Conservation (phyloP, 1,140 invertebrate genomes). For the Drosophila saltans region DNA sequence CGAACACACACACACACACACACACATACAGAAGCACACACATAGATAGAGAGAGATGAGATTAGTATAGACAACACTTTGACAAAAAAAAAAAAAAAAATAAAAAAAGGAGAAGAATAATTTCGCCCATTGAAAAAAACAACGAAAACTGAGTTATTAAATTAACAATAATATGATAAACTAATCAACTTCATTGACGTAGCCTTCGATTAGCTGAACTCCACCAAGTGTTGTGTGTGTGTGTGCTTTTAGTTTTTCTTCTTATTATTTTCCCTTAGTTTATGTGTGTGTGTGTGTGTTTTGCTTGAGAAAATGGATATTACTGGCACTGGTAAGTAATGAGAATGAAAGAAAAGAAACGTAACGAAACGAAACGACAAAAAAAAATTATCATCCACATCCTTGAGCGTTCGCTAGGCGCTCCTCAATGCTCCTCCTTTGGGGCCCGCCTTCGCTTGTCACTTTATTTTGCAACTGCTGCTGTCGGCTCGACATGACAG, state of each 20-base stretch:
- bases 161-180: slow-evolving; percentile 1
- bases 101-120: neutral
- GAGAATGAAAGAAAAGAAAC: too few species aligned
- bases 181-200: slow-evolving; percentile 32
- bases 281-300: slow-evolving; percentile 33
- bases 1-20: slow-evolving; percentile 39
- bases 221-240: slow-evolving; percentile 6
- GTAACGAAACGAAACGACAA: neutral
- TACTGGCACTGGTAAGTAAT: slow-evolving; percentile 58
- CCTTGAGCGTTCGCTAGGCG: slow-evolving; percentile 24
- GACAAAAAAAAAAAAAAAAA: slow-evolving; percentile 10
- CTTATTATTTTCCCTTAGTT: slow-evolving; percentile 24
- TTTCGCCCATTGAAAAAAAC: slow-evolving; percentile 4
- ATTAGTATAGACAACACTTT: slow-evolving; percentile 21
- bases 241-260: slow-evolving; percentile 23
- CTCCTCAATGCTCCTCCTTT: neutral
- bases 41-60: slow-evolving; percentile 13
- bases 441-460: slow-evolving; percentile 11
- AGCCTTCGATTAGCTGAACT: slow-evolving; percentile 1
- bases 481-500: slow-evolving; percentile 45
- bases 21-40: neutral
- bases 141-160: neutral
- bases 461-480: slow-evolving; percentile 25
- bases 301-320: slow-evolving; percentile 73
- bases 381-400: neutral